A percentile compares a stretch with the other conserved stretches of the same genome.
Conservation (phyloP, 2,797 vertebrate species). For the Tadarida brasiliensis region DNA sequence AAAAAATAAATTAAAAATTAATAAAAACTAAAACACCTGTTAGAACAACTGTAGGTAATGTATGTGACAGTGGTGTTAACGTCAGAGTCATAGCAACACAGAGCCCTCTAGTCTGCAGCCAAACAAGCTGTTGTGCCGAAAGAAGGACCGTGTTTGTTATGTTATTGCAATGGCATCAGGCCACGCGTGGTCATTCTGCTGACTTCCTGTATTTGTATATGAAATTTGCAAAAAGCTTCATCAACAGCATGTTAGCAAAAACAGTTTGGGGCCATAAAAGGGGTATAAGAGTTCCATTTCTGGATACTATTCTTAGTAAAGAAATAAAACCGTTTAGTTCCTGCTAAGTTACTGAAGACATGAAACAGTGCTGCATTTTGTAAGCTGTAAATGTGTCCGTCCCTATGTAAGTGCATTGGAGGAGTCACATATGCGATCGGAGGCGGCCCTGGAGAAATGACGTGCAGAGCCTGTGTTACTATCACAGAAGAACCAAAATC, state of each 20-base stretch:
- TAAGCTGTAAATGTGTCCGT: background rate
- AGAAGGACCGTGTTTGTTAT: background rate
- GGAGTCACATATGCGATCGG: background rate
- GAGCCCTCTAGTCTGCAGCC: background rate
- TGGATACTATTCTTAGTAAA: conserved; percentile 16
- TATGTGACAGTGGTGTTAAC: background rate
- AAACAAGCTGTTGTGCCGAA: background rate
- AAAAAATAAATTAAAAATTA: background rate
- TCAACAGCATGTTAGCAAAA: background rate
- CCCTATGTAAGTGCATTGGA: background rate
- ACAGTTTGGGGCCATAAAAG: background rate
- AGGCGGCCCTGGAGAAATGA: background rate
- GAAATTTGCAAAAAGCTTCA: background rate
- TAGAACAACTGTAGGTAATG: background rate
- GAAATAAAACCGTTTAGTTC: background rate
- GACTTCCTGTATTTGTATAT: background rate
- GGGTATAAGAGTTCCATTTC: background rate
- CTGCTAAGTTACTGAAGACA: background rate
- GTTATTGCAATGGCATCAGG: background rate
- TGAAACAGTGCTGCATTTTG: background rate
- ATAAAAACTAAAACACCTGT: too few relatives aligned
- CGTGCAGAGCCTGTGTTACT: background rate
- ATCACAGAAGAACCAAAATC: background rate
- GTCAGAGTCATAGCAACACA: background rate
- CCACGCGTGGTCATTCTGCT: conserved; percentile 30